Percentiles rank a stretch among this genome's conserved stretches.
These are phyloP conservation scores for Poeciliopsis presidionis DNA, from an alignment of 2,797 vertebrate genomes.

Conservation along the genomic window DNA sequence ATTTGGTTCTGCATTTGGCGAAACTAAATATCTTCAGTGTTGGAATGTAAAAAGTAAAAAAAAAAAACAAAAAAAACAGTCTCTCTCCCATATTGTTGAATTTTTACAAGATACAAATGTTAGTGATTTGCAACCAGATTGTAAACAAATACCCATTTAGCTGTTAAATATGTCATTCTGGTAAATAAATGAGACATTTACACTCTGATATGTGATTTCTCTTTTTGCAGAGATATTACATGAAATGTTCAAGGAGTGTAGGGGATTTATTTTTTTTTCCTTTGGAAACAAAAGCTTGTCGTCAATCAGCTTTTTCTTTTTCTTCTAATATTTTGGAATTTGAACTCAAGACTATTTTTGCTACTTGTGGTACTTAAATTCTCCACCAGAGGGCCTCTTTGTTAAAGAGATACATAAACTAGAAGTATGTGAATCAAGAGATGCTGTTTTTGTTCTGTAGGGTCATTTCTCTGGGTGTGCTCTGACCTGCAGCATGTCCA, in stretches of 20 bases:
- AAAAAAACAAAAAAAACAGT: too few relatives aligned
- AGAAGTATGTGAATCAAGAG: background rate
- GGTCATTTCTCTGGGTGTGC: background rate
- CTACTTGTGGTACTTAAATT: background rate
- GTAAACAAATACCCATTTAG: background rate
- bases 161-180: background rate
- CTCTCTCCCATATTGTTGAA: too few relatives aligned
- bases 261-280: background rate
- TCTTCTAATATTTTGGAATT: background rate
- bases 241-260: background rate
- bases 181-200: background rate
- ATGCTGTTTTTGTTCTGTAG: background rate
- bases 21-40: too few relatives aligned
- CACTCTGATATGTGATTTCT: background rate
- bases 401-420: background rate
- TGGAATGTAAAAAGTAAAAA: too few relatives aligned
- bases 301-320: background rate
- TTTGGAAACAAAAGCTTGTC: background rate
- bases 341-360: background rate
- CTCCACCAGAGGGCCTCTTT: background rate
- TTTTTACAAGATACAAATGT: background rate
- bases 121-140: background rate
- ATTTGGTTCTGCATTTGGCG: too few relatives aligned
- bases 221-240: background rate
- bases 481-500: constrained; percentile 98